These are phyloP conservation scores for Fratercula arctica DNA, from an alignment of 2,797 vertebrate genomes.

Conservation along the genomic window DNA sequence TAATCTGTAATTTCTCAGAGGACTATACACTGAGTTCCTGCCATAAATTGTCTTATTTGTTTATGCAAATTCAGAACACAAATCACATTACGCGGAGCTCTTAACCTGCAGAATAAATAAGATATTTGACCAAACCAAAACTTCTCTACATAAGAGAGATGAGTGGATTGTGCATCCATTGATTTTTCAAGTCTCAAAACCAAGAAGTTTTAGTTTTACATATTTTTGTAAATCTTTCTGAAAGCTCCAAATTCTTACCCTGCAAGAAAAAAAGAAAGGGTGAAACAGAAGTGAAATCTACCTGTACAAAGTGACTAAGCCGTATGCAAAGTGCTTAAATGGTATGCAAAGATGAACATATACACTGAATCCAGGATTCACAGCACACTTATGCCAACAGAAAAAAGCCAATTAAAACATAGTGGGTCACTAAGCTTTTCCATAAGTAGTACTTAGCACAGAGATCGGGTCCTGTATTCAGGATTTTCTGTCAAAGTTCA, in stretches of 20 bases:
- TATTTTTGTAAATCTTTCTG: neutral
- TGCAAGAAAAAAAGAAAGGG: neutral
- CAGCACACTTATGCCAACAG: neutral
- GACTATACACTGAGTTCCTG: neutral
- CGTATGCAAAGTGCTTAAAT: neutral
- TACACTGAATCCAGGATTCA: neutral
- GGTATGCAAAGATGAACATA: neutral
- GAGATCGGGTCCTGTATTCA: neutral
- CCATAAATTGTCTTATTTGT: neutral
- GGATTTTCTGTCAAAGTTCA: neutral
- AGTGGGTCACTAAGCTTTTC: conserved; percentile 9
- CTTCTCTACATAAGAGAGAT: neutral
- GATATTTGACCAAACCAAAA: neutral
- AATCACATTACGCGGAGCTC: neutral
- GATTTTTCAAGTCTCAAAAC: neutral
- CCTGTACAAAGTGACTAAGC: neutral
- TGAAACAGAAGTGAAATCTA: neutral
- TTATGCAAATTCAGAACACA: conserved; percentile 18
- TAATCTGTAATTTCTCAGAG: neutral
- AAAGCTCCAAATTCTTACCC: neutral
- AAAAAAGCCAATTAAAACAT: neutral
- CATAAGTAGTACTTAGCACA: neutral
- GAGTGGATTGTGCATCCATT: neutral
- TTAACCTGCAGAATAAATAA: neutral
- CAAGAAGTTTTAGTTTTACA: neutral